These are phyloP conservation scores for Euplexia lucipara DNA, from an alignment of 2,888 invertebrate species.

Conservation along the genomic window DNA sequence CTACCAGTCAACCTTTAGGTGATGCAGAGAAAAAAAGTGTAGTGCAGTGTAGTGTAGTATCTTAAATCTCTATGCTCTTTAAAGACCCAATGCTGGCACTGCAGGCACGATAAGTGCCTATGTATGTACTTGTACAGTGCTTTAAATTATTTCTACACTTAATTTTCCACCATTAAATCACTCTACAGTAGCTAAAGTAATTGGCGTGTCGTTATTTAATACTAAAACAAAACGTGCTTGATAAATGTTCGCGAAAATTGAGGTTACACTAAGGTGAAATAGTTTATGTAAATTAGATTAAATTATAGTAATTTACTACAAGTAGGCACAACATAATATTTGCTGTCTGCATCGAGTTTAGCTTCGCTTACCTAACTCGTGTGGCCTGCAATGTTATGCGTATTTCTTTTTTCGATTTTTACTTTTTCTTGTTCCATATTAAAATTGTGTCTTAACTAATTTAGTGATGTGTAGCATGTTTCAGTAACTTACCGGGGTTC, in stretches of 20 bases:
- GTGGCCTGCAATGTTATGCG: slow-evolving; percentile 30
- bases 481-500: slow-evolving; percentile 1
- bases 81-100: too few relatives aligned
- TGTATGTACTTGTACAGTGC: too few relatives aligned
- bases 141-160: too few relatives aligned
- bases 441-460: slow-evolving; percentile 2
- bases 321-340: slow-evolving; percentile 53
- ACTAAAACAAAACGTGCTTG: slow-evolving; percentile 55
- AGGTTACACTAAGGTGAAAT: slow-evolving; percentile 60
- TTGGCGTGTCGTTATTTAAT: slow-evolving; percentile 52
- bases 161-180: background rate
- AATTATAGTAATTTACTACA: slow-evolving; percentile 60
- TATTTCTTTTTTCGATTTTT: slow-evolving; percentile 8
- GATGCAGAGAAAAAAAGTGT: too few relatives aligned
- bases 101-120: too few relatives aligned
- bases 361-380: slow-evolving; percentile 17
- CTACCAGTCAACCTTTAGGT: too few relatives aligned
- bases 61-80: too few relatives aligned
- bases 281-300: slow-evolving; percentile 62
- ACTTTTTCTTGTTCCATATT: slow-evolving; percentile 3
- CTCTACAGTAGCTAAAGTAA: slow-evolving; percentile 22
- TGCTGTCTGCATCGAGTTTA: slow-evolving; percentile 53
- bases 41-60: too few relatives aligned
- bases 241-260: slow-evolving; percentile 61
- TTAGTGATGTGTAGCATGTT: slow-evolving; percentile 10